Conservation (phyloP, 2,797 vertebrate genomes). For the Anguilla marmorata region DNA sequence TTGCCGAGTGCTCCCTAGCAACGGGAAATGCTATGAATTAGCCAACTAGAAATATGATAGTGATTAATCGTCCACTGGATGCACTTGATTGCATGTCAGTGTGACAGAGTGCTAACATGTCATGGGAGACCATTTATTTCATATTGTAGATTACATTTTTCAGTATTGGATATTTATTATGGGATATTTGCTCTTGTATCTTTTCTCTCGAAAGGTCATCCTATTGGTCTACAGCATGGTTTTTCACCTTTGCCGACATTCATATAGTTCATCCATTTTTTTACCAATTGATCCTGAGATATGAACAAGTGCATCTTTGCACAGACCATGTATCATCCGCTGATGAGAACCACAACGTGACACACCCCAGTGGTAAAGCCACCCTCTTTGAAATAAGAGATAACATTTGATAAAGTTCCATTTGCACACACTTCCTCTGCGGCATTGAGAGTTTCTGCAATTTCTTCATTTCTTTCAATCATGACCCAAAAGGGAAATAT, state of each 20-base stretch:
- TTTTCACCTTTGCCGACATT: background rate
- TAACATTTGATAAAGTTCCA: slow-evolving; percentile 4
- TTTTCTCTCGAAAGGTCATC: background rate
- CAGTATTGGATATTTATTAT: background rate
- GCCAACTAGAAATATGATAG: background rate
- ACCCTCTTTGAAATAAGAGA: background rate
- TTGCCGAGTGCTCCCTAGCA: background rate
- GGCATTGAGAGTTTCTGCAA: background rate
- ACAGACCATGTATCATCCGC: background rate
- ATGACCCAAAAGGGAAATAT: background rate
- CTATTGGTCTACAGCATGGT: background rate
- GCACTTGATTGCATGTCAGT: background rate
- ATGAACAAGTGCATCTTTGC: background rate
- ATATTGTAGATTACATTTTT: background rate
- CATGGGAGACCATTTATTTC: background rate
- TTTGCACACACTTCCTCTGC: background rate
- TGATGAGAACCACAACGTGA: background rate
- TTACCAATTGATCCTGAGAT: slow-evolving; percentile 2
- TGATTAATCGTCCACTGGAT: background rate
- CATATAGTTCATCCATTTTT: background rate
- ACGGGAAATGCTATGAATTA: slow-evolving; percentile 2
- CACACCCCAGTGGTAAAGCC: background rate
- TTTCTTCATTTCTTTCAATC: background rate
- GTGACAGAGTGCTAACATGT: background rate
- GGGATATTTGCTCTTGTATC: background rate